Evolutionary conservation across 2,797 vertebrate species (phyloP), one percentile per base, ranked within the genome.

Genomic region (Paratrypauchen microcephalus): DNA sequence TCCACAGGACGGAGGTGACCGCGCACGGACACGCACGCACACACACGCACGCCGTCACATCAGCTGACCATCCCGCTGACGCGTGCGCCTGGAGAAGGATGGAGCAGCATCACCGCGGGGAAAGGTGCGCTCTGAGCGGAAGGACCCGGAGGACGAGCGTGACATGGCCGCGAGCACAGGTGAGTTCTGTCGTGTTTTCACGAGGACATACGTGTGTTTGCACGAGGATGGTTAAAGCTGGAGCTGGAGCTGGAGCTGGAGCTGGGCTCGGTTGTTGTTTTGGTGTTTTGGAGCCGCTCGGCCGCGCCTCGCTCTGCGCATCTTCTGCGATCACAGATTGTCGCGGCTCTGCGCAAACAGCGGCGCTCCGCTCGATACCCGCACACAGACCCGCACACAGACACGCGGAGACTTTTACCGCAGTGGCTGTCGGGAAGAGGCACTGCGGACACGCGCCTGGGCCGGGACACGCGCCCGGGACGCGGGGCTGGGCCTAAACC

Each of bases 281-380:
- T 83, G 48, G 79, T 83, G 76, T 74, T 82, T 59, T 39, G 62
- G 70, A 68, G 71, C 57, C 36, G 30, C 28, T 75, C 70, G 68
- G 75, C 81, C 69, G 74, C 78, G 72, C 80, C 74, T 79, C 74
- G 74, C 77, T 78, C 50, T 21, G 50, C 50, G 50, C n/a, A 11
- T 54, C 50, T 54, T 23, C n/a, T 11, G 21, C 6, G 9, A 5
- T 21, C 2, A 54, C n/a, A 11, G 12, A 45, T 41, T 41, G 52
- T 23, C 21, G 52, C 3, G 52, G 52, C 52, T 55, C 52, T 55
- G 52, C 52, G 52, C 52, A 55, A 55, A 55, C 48, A 16, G 15
- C 52, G 9, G 2, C 2, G 6, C 50, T 21, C 6, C 6, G 47
- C 47, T 50, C 18, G 2, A n/a, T n/a, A n/a, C n/a, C n/a, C n/a